Evolutionary conservation across 1,140 invertebrate genomes (phyloP).

Genomic region (Danaus melanippus): DNA sequence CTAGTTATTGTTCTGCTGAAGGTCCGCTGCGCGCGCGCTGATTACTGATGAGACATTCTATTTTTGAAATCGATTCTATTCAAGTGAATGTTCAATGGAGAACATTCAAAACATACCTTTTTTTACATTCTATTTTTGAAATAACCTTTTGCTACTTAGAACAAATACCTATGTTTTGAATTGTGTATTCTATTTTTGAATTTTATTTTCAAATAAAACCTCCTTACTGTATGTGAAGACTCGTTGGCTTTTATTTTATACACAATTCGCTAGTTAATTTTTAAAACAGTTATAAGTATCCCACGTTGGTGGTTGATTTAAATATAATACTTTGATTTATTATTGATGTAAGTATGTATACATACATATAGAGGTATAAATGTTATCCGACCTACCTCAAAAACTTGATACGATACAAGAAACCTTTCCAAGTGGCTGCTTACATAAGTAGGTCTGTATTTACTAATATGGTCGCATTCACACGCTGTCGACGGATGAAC

Average conservation of each 20-base stretch:
- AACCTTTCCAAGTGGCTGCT: conserved; percentile 19
- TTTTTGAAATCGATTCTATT: conserved; percentile 39
- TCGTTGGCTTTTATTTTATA: too few relatives aligned
- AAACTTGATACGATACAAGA: conserved; percentile 17
- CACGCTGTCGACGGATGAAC: not conserved
- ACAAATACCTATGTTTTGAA: too few relatives aligned
- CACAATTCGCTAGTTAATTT: too few relatives aligned
- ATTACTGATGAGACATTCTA: conserved; percentile 62
- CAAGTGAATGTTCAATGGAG: conserved; percentile 1
- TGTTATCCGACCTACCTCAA: conserved; percentile 12
- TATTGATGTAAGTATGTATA: too few relatives aligned
- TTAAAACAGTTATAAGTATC: too few relatives aligned
- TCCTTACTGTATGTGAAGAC: too few relatives aligned
- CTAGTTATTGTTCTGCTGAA: conserved; percentile 62
- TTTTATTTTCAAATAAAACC: too few relatives aligned
- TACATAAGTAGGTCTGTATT: conserved; percentile 13
- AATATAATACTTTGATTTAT: too few relatives aligned
- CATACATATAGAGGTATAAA: not conserved
- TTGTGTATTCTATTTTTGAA: too few relatives aligned
- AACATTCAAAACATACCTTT: conserved; percentile 1
- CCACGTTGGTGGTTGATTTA: too few relatives aligned
- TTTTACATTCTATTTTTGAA: too few relatives aligned
- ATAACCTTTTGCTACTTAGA: too few relatives aligned
- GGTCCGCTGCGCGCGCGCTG: conserved; percentile 55
- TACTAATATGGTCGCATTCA: conserved; percentile 10